Conservation (phyloP, 2,113 vertebrate species). For the Gnathochromis pfefferi region DNA sequence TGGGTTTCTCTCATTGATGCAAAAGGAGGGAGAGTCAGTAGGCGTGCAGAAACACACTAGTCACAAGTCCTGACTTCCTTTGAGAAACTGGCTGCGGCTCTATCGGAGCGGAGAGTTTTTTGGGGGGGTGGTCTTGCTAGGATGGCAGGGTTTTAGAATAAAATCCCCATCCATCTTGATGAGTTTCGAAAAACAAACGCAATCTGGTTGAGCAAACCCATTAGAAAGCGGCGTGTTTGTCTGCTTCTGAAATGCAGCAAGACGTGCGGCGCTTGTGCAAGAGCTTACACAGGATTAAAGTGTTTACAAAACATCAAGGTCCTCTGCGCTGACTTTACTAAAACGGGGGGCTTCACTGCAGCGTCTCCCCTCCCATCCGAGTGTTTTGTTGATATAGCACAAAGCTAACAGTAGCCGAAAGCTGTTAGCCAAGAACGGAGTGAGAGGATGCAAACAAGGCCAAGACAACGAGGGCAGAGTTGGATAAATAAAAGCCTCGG, state of each 20-base stretch:
- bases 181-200: conserved; percentile 47
- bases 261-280: conserved; percentile 36
- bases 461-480: conserved; percentile 13
- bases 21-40: neutral
- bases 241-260: conserved; percentile 36
- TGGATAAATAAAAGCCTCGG: conserved; percentile 24
- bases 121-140: neutral
- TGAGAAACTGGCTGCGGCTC: neutral
- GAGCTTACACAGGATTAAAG: conserved; percentile 64
- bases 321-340: conserved; percentile 30
- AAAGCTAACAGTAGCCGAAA: conserved; percentile 43
- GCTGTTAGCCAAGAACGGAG: conserved; percentile 28
- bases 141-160: conserved; percentile 28
- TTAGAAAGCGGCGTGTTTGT: conserved; percentile 56
- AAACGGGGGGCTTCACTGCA: conserved; percentile 9
- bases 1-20: neutral
- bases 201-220: conserved; percentile 60
- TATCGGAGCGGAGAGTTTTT: neutral
- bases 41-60: neutral
- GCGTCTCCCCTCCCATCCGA: neutral
- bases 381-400: conserved; percentile 36
- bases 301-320: conserved; percentile 67
- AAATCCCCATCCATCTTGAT: conserved; percentile 48
- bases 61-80: neutral
- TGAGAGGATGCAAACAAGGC: conserved; percentile 38